Evolutionary conservation across 2,113 vertebrate genomes (phyloP).

Genomic region (Caretta caretta): DNA sequence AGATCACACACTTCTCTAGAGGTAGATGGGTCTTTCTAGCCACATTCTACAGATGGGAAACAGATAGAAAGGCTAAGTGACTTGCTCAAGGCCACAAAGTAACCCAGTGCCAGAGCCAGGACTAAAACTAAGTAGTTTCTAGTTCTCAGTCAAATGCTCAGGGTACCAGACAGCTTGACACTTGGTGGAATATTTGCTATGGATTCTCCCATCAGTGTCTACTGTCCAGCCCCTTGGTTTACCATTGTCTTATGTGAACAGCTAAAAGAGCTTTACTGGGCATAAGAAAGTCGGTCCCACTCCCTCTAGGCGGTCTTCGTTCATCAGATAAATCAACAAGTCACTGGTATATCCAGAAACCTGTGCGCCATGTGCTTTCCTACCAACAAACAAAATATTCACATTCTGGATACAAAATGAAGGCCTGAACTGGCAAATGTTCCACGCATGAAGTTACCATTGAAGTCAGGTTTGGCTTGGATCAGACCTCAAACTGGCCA

Average conservation of each 20-base stretch:
- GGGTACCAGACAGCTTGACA: background rate
- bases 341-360: background rate
- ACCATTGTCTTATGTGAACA: background rate
- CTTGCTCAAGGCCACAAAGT: background rate
- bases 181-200: background rate
- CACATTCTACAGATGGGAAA: background rate
- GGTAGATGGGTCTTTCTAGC: background rate
- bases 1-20: background rate
- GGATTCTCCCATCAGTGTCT: background rate
- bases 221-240: background rate
- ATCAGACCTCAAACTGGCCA: background rate
- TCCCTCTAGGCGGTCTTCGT: background rate
- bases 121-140: background rate
- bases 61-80: rapidly evolving
- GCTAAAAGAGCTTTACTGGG: background rate
- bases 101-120: background rate
- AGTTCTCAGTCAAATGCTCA: background rate
- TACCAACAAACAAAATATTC: background rate
- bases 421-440: background rate
- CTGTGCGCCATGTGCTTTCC: rapidly evolving
- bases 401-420: background rate
- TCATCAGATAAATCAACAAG: background rate
- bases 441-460: background rate
- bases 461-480: background rate
- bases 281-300: rapidly evolving